A percentile compares a stretch with the other conserved stretches of the same genome.
Conservation (phyloP, 2,797 vertebrate species). For the Meriones psammophilus region DNA sequence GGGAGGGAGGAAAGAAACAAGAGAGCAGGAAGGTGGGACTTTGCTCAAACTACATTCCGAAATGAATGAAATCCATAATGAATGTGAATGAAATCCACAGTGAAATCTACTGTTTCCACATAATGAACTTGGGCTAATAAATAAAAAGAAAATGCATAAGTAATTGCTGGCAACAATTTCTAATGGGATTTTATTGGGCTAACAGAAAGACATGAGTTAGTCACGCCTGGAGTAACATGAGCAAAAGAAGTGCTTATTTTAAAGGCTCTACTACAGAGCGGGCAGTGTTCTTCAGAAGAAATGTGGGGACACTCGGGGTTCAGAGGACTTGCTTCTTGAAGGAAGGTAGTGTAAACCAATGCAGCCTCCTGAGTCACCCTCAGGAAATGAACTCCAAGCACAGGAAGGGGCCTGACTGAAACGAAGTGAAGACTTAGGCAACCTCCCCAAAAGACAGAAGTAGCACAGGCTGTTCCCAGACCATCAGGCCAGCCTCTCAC, state of each 20-base stretch:
- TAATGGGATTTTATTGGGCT: not conserved
- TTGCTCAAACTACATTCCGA: not conserved
- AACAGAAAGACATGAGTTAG: not conserved
- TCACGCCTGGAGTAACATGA: not conserved
- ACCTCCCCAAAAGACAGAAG: not conserved
- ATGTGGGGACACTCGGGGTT: not conserved
- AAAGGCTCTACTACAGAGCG: not conserved
- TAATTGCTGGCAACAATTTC: not conserved
- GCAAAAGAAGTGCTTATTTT: not conserved
- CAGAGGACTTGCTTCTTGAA: not conserved
- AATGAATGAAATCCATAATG: not conserved
- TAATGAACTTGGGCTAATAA: not conserved
- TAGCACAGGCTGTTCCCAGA: not conserved
- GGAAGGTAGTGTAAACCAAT: not conserved
- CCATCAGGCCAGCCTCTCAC: not conserved
- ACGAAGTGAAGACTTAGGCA: not conserved
- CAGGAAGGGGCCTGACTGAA: not conserved
- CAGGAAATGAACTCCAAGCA: slow-evolving; percentile 11
- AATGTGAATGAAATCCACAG: not conserved
- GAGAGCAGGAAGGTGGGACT: not conserved
- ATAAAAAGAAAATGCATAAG: not conserved
- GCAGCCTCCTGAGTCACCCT: not conserved
- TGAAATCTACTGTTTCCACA: not conserved
- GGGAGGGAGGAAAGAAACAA: too few relatives aligned
- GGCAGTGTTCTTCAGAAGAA: not conserved